Evolutionary conservation across 2,797 vertebrate species (phyloP), one percentile per base, ranked within the genome.

Genomic region (Tangara arthus): DNA sequence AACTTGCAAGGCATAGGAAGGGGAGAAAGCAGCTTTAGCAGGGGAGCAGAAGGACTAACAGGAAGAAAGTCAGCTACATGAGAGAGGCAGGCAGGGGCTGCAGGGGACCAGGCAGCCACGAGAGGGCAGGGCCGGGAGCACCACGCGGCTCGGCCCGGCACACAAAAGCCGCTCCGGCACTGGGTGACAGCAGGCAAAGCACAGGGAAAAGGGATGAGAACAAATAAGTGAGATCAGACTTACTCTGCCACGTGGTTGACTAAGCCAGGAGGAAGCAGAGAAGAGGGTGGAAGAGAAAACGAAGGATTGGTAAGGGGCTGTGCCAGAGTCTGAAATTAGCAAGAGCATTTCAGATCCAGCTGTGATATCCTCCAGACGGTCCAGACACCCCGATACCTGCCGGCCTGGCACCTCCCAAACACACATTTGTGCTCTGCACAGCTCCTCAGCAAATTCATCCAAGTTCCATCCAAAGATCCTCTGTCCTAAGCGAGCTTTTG

Each of bases 111-210:
- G 63, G 83, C 76, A 93, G 92, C 89, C 89, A 35, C 50, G 63
- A 94, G 95, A 93, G 93, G 93, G 95, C 94, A 95, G 93, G 69
- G 76, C 71, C 4, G 26, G 72, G 76, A 92, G 82, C 35, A 42
- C 47, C 42, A 75, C 39, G 12, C 9, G 5, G 52, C 64, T 71
- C 61, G 28, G 80, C 52, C 42, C 0, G 24, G 39, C 77, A 70
- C 19, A 28, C 70, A 28, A 41, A 52, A 41, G 64, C 72, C 35
- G 37, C 8, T 68, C 73, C 63, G 23, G 1, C 55, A 11, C 44
- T 13, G 41, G 0, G 28, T 18, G 46, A 78, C 68, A 13, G 8
- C 59, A n/a, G 32, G 55, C 61, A 79, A 76, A 41, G 1, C 21
- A 57, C 1, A 34, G 26, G 34, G 76, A 75, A 83, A 66, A 87